Conservation (phyloP, 1,140 invertebrate genomes). For the Globodera rostochiensis region DNA sequence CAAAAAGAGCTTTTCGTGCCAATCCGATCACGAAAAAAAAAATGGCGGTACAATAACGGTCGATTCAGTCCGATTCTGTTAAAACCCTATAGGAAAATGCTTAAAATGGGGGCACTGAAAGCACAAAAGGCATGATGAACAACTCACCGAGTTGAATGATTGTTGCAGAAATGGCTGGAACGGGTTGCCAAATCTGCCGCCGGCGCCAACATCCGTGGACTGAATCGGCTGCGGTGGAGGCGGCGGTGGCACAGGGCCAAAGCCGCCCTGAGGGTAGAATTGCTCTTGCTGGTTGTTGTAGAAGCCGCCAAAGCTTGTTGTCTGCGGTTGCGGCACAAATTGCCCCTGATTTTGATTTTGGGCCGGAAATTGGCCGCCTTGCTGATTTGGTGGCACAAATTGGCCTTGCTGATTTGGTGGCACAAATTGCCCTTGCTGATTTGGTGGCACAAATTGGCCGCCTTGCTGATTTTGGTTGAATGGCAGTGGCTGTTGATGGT, state of each 20-base stretch:
- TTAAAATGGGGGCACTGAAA: too few species aligned
- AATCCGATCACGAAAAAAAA: too few species aligned
- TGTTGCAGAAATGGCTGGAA: conserved; percentile 56
- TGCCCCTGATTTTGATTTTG: conserved; percentile 14
- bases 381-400: conserved; percentile 7
- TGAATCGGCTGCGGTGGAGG: conserved; percentile 5
- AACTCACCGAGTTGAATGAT: conserved; percentile 44
- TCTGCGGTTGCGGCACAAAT: neutral
- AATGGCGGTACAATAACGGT: too few species aligned
- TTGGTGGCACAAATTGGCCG: conserved; percentile 22
- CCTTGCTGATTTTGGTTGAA: neutral
- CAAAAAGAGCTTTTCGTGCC: too few species aligned
- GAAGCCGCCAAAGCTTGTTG: conserved; percentile 4
- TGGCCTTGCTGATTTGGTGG: conserved; percentile 1
- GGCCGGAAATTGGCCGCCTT: conserved; percentile 6
- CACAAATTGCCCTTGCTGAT: neutral
- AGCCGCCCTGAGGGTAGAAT: conserved; percentile 24
- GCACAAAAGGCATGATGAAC: neutral
- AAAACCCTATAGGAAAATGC: too few species aligned
- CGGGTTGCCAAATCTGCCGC: conserved; percentile 44
- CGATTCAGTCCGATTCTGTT: too few species aligned
- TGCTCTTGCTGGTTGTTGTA: conserved; percentile 1
- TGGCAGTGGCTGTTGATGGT: conserved; percentile 25
- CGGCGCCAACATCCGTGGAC: neutral
- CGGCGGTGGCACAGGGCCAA: conserved; percentile 2